Base-by-base conservation (phyloP, 2,888 invertebrate genomes). In the Ganaspis brasiliensis region DNA sequence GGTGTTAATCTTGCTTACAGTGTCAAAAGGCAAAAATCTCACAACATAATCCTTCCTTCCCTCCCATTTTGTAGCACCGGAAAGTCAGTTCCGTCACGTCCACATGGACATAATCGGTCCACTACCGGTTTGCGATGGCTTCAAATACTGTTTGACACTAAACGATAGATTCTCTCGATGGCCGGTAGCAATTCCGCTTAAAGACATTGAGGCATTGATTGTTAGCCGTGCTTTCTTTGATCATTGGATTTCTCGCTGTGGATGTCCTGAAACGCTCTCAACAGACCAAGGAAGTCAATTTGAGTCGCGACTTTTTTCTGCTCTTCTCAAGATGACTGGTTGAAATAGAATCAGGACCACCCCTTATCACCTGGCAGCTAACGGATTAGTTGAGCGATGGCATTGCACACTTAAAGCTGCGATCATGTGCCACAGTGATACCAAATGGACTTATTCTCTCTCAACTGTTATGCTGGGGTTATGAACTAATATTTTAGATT, bases 111-210 rank as follows among this genome's bases (percentile, higher is more conserved):
- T 89, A 1, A 80, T 89, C 35, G 85, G 86, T 6, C 76, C 67
- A 0, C 26, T 77, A 70, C 80, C 77, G 4, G 16, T 10, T 19
- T 61, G 74, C 8, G 10, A 72, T 0, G 78, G 77, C 1, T 75
- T n/a, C 31, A 76, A 82, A 2, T 91, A 91, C 75, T 86, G 86
- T 26, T 84, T 91, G 4, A 91, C 91, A 0, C 84, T 85, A 79
- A 78, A 87, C 5, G 87, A 89, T 72, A 78, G 88, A 8, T 82
- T 81, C 52, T 76, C 83, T 0, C 81, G 87, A 19, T 86, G 85
- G 84, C 80, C 83, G 2, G 85, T 83, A 45, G 79, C 76, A 1
- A 35, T 76, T 9, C 77, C 79, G n/a, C 19, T 79, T 49, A 1
- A 21, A 8, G 74, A 78, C 73, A 19, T 75, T 55, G 24, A 81